Evolutionary conservation across 1,140 invertebrate genomes (phyloP), one percentile per base, ranked within the genome.

Genomic region (Rhagoletis zephyria): DNA sequence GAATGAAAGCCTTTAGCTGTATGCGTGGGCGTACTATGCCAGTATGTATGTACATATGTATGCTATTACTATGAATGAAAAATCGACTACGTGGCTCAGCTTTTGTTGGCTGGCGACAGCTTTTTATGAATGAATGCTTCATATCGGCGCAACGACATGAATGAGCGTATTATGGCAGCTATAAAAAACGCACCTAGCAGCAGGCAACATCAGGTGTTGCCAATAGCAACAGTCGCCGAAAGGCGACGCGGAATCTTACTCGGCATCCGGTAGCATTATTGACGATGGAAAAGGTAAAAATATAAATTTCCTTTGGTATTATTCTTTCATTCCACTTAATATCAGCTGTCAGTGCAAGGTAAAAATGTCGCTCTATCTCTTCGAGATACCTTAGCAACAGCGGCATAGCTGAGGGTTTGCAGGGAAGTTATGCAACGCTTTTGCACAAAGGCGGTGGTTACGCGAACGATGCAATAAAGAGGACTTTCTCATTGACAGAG

Each of bases 91-190:
- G 40, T 16, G 4, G 5, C 12, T 4, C 10, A 5, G 67, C 65
- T 67, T 67, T 67, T n/a, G 65, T 67, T 67, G 65, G 9, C 19
- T 45, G 67, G 67, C 42, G 67, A 74, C 67, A 74, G 42, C 40
- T 45, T 74, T 74, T 74, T 16, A 74, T 74, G 67, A 74, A 74
- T 74, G 67, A 74, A 74, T 74, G 2, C 67, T 42, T 5, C 42
- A 45, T 74, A 48, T 74, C 40, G 40, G 67, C 12, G 67, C 14
- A 48, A n/a, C 14, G 42, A 74, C 67, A 48, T 74, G 67, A 74
- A 74, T 74, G 67, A 48, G 67, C 42, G 67, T 48, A 74, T 74
- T 74, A 74, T 74, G 5, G 0, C 40, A 74, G 45, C 48, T 74
- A 30, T 30, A 74, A 74, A 48, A 42, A 74, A 48, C n/a, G 67